These are phyloP conservation scores for Diceros bicornis DNA, from an alignment of 2,797 vertebrate genomes.

Conservation along the genomic window DNA sequence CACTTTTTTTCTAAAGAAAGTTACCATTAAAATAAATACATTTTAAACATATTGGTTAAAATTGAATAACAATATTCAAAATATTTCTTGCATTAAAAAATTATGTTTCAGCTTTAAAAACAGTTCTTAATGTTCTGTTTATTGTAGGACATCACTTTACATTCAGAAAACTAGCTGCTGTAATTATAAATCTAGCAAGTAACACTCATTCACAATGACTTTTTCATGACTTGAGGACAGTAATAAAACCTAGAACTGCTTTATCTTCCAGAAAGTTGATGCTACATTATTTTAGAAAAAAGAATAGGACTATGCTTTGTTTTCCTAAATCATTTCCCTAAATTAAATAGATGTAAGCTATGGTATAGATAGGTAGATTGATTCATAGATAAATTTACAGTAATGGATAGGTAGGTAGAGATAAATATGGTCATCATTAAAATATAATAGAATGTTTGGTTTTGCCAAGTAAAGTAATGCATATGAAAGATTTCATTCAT, in stretches of 20 bases:
- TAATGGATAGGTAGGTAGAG: constrained; percentile 66
- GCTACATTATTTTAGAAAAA: constrained; percentile 72
- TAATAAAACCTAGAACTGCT: constrained; percentile 65
- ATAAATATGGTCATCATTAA: constrained; percentile 85
- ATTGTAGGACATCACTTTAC: constrained; percentile 67
- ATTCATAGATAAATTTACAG: not conserved
- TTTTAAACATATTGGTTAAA: constrained; percentile 78
- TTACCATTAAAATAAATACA: constrained; percentile 74
- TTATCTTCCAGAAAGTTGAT: constrained; percentile 75
- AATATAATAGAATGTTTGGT: constrained; percentile 82
- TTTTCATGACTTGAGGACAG: constrained; percentile 64
- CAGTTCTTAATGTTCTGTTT: constrained; percentile 66
- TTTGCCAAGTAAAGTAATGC: constrained; percentile 86
- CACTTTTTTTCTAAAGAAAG: constrained; percentile 58
- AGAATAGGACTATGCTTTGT: constrained; percentile 83
- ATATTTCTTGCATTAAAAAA: constrained; percentile 71
- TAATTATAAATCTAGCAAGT: constrained; percentile 77
- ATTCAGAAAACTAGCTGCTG: constrained; percentile 82
- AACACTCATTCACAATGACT: constrained; percentile 76
- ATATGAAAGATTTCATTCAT: constrained; percentile 81
- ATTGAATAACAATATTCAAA: constrained; percentile 74
- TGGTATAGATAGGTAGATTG: constrained; percentile 76
- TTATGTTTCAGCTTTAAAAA: constrained; percentile 80
- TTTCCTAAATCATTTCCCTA: constrained; percentile 87
- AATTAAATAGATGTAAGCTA: constrained; percentile 85